Base-by-base conservation (phyloP, 1,140 invertebrate genomes). In the Pogonus chalceus region DNA sequence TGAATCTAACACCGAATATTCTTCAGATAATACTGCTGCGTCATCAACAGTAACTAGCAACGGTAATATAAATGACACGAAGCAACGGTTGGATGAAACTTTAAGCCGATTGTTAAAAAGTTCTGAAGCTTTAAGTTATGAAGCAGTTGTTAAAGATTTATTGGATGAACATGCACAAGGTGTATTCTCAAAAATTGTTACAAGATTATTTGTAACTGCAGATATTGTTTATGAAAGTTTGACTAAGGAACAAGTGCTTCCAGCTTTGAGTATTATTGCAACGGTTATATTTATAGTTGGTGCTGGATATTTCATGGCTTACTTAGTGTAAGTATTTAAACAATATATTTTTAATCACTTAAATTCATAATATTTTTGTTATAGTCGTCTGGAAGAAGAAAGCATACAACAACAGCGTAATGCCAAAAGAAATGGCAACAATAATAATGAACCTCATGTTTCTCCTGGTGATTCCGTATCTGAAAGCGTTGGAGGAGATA, bases 261-360 rank as follows among this genome's bases (percentile, higher is more conserved):
- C 90, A 20, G 79, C 82, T 0, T 65, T 90, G 10, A 93, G 90
- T n/a, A 79, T 93, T 22, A 60, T 93, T 23, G 83, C 83, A 49
- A 91, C 92, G 4, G 76, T 94, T 50, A 70, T 83, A 48, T 81
- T 94, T 56, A 88, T 96, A 62, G 75, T 88, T 54, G 79, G 79
- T 39, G 82, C 85, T 53, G 90, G 89, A 2, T 95, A 92, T 69
- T 78, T 91, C 50, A 90, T 96, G 86, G 83, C 87, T 14, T 90
- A 92, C 69, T 76, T 95, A 65, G 87, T 92, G 79, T 88, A 73
- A 76, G 78, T 79, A 60, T 31, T 39, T 49, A 35, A 35, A 35
- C 47, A 26, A 49, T 56, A 16, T 10, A 55, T 49, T 31, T 43
- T 20, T 31, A n/a, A n/a, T n/a, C n/a, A n/a, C n/a, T n/a, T n/a